A percentile compares a stretch with the other conserved stretches of the same genome.
Conservation (phyloP, 2,888 invertebrate species). For the Synergus gifuensis region DNA sequence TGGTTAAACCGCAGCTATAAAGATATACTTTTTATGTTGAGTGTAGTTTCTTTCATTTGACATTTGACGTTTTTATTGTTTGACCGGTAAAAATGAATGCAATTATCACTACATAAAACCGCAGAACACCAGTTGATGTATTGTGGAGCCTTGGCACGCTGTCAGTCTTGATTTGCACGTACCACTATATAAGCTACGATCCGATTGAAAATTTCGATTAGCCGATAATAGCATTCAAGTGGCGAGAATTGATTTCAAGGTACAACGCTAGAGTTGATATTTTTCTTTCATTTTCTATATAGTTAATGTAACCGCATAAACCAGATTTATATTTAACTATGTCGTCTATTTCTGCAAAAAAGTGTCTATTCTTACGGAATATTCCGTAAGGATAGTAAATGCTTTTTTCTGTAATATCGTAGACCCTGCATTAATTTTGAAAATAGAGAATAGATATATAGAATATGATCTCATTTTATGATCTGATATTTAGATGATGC, state of each 20-base stretch:
- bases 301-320: no score
- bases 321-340: no score
- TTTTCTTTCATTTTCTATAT: not conserved
- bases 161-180: slow-evolving; percentile 49
- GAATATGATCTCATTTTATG: not conserved
- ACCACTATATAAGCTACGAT: slow-evolving; percentile 42
- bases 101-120: slow-evolving; percentile 8
- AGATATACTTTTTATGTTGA: slow-evolving; percentile 14
- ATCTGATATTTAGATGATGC: not conserved
- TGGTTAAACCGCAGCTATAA: slow-evolving; percentile 18
- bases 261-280: slow-evolving; percentile 17
- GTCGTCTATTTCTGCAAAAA: no score
- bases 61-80: slow-evolving; percentile 25
- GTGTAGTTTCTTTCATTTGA: slow-evolving; percentile 18
- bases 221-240: slow-evolving; percentile 40
- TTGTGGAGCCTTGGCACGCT: slow-evolving; percentile 4
- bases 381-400: no score
- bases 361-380: no score
- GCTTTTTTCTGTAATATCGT: no score
- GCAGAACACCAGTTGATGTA: not conserved
- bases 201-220: slow-evolving; percentile 48
- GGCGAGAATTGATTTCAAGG: slow-evolving; percentile 45
- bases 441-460: no score
- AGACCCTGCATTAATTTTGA: no score
- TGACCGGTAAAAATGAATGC: not conserved